Conservation (phyloP, 2,797 vertebrate species). For the Numenius phaeopus region DNA sequence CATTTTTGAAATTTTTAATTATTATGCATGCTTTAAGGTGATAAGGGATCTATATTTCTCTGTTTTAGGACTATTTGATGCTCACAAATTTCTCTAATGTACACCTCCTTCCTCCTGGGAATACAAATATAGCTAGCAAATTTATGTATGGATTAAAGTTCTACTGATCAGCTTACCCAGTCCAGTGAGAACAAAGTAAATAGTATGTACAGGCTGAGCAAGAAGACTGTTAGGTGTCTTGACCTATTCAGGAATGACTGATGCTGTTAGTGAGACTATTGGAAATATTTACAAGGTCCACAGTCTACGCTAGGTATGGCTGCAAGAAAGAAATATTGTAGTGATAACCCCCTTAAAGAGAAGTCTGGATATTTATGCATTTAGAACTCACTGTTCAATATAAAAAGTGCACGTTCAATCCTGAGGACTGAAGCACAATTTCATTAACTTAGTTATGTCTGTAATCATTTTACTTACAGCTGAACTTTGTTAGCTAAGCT, state of each 20-base stretch:
- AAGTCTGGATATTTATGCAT: background rate
- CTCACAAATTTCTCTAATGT: background rate
- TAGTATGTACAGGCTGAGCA: background rate
- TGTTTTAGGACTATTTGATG: background rate
- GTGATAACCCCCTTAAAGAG: background rate
- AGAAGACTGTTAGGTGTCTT: background rate
- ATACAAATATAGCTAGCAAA: background rate
- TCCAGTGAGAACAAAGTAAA: background rate
- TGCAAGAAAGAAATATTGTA: background rate
- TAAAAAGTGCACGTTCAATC: accelerated
- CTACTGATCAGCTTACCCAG: background rate
- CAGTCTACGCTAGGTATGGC: accelerated
- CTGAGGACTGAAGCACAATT: accelerated
- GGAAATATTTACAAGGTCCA: background rate
- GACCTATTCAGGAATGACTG: background rate
- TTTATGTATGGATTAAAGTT: background rate
- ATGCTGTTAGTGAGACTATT: background rate
- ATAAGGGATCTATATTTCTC: background rate
- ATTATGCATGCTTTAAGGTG: background rate
- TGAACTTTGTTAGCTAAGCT: background rate
- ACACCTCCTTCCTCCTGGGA: background rate
- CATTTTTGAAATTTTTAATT: constrained; percentile 24
- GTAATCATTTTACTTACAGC: background rate
- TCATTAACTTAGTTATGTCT: background rate
- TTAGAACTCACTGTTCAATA: background rate